Conservation (phyloP, 2,113 vertebrate species). For the Poeciliopsis turrubarensis region DNA sequence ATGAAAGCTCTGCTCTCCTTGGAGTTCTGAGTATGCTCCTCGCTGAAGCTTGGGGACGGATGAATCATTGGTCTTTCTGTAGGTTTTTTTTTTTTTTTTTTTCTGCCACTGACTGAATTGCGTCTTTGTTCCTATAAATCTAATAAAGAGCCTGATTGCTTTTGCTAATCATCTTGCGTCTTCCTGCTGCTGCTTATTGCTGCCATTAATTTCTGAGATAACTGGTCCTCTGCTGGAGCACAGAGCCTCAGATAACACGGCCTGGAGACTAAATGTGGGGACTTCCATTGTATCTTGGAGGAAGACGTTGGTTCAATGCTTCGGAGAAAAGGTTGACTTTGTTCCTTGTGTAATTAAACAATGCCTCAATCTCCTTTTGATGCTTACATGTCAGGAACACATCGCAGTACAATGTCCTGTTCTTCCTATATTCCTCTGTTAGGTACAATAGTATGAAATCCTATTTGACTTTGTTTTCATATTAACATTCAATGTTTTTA, state of each 20-base stretch:
- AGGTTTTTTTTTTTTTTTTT: conserved; percentile 15
- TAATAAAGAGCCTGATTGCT: conserved; percentile 77
- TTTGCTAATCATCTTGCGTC: conserved; percentile 75
- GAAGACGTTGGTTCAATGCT: conserved; percentile 2
- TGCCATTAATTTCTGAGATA: conserved; percentile 77
- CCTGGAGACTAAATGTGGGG: conserved; percentile 19
- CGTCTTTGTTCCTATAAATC: conserved; percentile 78
- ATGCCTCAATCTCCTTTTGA: neutral
- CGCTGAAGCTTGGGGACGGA: conserved; percentile 39
- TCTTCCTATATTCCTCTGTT: neutral
- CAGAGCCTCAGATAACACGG: conserved; percentile 55
- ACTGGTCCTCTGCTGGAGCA: conserved; percentile 60
- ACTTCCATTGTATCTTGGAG: conserved; percentile 27
- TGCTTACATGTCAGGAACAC: neutral
- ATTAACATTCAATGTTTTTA: no score
- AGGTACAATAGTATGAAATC: neutral
- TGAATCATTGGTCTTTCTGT: conserved; percentile 64
- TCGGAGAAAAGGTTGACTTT: conserved; percentile 4
- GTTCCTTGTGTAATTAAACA: neutral
- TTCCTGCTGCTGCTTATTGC: conserved; percentile 75
- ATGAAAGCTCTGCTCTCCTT: conserved; percentile 28
- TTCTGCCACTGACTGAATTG: conserved; percentile 53
- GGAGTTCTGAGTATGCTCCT: conserved; percentile 23
- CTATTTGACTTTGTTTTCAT: no score
- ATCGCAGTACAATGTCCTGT: no score